Percentiles rank a stretch among this genome's conserved stretches.
Evolutionary conservation across 2,888 invertebrate species (phyloP).

Genomic region (Amphipoea lucens): DNA sequence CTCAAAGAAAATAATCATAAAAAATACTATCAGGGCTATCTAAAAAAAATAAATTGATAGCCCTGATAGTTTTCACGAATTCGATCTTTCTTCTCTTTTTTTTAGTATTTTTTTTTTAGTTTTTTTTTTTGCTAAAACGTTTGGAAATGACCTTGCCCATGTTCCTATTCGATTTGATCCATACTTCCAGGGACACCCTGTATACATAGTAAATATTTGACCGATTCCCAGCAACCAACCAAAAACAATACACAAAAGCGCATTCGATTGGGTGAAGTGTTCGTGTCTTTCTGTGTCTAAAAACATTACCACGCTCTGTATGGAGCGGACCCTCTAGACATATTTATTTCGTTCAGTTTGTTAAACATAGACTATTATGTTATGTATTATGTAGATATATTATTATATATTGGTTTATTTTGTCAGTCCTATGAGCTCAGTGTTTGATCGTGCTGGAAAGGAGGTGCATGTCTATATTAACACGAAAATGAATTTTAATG

Average conservation of each 20-base stretch:
- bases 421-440: background rate
- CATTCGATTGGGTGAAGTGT: background rate
- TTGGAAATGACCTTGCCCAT: too few species aligned
- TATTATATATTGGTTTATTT: constrained; percentile 22
- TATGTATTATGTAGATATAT: constrained; percentile 14
- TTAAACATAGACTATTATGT: constrained; percentile 10
- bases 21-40: too few species aligned
- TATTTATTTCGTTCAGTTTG: constrained; percentile 9
- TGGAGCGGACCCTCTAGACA: constrained; percentile 14
- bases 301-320: too few species aligned
- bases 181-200: too few species aligned
- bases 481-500: background rate
- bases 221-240: background rate
- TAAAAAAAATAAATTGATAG: too few species aligned
- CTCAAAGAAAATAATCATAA: too few species aligned
- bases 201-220: too few species aligned
- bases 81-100: too few species aligned
- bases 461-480: background rate
- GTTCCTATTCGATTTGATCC: too few species aligned
- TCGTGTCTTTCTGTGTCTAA: background rate
- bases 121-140: too few species aligned
- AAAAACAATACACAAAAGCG: background rate
- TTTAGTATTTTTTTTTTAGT: too few species aligned
- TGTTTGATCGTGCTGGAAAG: background rate
- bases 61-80: too few species aligned